phyloP scores from a whole-genome alignment of 2,888 invertebrate species.

The Pecten maximus region DNA sequence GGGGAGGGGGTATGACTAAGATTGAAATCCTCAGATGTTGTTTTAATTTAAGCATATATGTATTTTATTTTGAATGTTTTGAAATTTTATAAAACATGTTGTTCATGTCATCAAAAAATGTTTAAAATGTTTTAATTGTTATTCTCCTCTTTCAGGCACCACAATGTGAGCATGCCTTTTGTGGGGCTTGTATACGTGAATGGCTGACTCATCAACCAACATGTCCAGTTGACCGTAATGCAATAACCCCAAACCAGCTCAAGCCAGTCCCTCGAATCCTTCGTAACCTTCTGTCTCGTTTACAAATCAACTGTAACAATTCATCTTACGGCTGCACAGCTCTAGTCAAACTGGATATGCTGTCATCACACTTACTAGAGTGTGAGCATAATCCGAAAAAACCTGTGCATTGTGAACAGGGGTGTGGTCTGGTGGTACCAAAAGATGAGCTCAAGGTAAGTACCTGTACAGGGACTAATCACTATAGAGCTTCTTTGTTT shows the following conservation, averaged over 20 bases:
- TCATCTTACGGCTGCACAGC: conserved; percentile 88
- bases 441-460: conserved; percentile 93
- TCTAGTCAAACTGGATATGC: conserved; percentile 92
- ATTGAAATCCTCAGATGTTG: no score
- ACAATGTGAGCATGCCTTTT: conserved; percentile 97
- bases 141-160: conserved; percentile 89
- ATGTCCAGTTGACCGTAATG: conserved; percentile 96
- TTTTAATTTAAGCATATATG: no score
- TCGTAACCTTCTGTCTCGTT: conserved; percentile 92
- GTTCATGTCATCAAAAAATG: no score
- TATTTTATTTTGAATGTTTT: no score
- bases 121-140: no score
- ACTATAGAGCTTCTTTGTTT: neutral
- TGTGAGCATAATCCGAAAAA: conserved; percentile 97
- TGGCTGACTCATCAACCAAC: conserved; percentile 97
- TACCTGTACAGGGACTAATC: neutral
- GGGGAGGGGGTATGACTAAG: no score
- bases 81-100: neutral
- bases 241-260: conserved; percentile 92
- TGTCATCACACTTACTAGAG: conserved; percentile 93
- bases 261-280: conserved; percentile 96
- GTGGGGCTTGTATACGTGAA: conserved; percentile 94
- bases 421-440: conserved; percentile 96
- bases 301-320: conserved; percentile 96
- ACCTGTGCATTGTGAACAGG: conserved; percentile 95